Evolutionary conservation across 2,888 invertebrate genomes (phyloP).

Genomic region (Bellardia bayeri): DNA sequence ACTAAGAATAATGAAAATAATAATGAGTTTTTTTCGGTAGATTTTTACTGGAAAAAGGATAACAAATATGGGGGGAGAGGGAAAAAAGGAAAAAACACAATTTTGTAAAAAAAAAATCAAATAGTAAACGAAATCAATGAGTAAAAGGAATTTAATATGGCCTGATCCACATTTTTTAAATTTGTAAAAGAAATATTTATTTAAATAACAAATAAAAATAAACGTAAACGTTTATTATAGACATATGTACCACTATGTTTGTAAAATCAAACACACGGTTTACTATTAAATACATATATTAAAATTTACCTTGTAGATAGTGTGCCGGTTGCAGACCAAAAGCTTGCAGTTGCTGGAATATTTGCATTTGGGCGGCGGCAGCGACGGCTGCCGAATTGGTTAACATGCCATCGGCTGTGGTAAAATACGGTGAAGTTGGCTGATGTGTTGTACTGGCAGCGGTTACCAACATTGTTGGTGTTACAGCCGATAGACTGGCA

Average conservation of each 20-base stretch:
- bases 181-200: conserved; percentile 7
- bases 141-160: neutral
- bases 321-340: conserved; percentile 87
- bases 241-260: conserved; percentile 7
- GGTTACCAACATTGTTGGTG: conserved; percentile 78
- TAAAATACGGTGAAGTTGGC: conserved; percentile 84
- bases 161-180: neutral
- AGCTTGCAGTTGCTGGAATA: conserved; percentile 88
- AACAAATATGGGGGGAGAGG: neutral
- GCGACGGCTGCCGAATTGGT: conserved; percentile 82
- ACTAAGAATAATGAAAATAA: conserved; percentile 43
- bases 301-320: conserved; percentile 86
- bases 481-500: conserved; percentile 85
- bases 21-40: conserved; percentile 4
- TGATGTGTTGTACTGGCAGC: conserved; percentile 77
- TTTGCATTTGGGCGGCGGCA: conserved; percentile 86
- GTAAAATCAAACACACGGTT: neutral
- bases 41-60: neutral
- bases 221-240: conserved; percentile 3
- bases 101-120: conserved; percentile 12
- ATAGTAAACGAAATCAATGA: conserved; percentile 3
- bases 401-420: conserved; percentile 85
- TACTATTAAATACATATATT: neutral
- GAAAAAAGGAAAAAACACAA: conserved; percentile 29
- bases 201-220: conserved; percentile 23